phyloP scores from a whole-genome alignment of 2,888 invertebrate genomes.

The Dilophus febrilis region DNA sequence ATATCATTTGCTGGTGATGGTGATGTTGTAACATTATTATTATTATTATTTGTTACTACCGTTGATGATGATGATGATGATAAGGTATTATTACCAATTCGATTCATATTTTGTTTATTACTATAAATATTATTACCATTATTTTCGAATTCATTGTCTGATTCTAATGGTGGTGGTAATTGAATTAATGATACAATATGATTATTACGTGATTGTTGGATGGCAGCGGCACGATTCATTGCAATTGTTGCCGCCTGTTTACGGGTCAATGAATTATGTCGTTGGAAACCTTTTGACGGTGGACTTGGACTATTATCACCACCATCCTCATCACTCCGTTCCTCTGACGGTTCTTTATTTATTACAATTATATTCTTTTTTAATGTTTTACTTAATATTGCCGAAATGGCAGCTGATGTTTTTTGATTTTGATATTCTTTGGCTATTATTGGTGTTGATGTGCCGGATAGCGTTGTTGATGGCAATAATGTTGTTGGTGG shows the following conservation, averaged over 20 bases:
- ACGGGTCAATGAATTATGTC: constrained; percentile 43
- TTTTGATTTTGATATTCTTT: constrained; percentile 20
- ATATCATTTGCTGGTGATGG: constrained; percentile 33
- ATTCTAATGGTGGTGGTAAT: constrained; percentile 62
- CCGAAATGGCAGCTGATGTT: constrained; percentile 16
- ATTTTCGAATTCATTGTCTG: constrained; percentile 48
- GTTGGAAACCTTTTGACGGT: constrained; percentile 34
- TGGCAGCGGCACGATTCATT: constrained; percentile 28
- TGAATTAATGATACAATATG: constrained; percentile 63
- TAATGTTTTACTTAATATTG: constrained; percentile 14
- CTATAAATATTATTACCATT: constrained; percentile 13
- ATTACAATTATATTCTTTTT: constrained; percentile 5
- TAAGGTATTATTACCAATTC: no score
- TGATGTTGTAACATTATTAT: constrained; percentile 12
- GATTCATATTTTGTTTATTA: no score
- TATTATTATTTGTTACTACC: neutral
- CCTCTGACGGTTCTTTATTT: constrained; percentile 11
- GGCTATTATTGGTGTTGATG: constrained; percentile 1
- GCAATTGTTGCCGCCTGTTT: constrained; percentile 42
- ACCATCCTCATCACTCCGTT: constrained; percentile 25
- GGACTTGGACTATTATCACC: constrained; percentile 29
- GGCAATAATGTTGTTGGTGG: constrained; percentile 1
- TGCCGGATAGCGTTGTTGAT: constrained; percentile 6
- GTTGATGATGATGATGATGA: neutral
- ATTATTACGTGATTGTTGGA: constrained; percentile 38